phyloP scores from a whole-genome alignment of 53 echinoderm and acorn worm species.

The Echinometra lucunter region DNA sequence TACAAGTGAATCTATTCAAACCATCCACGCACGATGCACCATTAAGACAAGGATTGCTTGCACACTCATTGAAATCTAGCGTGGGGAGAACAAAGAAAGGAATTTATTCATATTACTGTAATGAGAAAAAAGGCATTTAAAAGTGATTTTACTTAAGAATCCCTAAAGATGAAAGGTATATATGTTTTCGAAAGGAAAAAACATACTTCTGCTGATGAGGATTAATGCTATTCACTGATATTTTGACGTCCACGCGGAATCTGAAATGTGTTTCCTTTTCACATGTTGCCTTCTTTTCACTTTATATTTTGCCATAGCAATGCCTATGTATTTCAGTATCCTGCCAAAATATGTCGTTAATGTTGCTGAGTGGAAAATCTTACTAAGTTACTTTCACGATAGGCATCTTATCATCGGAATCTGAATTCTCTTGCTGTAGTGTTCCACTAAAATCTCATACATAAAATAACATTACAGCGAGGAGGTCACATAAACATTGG shows the following conservation, averaged over 20 bases:
- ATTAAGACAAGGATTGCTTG: constrained; percentile 84
- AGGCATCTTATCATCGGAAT: background rate
- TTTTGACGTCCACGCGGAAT: background rate
- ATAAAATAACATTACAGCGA: background rate
- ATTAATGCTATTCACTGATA: background rate
- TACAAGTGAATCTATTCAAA: constrained; percentile 75
- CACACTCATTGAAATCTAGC: constrained; percentile 86
- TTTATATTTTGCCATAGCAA: background rate
- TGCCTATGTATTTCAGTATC: too few species aligned
- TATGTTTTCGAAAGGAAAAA: background rate
- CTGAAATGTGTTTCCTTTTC: background rate
- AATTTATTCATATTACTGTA: background rate
- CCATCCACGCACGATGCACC: constrained; percentile 73
- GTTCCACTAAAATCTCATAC: background rate
- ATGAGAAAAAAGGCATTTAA: too few species aligned
- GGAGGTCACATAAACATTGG: background rate
- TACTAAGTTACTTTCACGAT: background rate
- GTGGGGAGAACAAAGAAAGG: background rate
- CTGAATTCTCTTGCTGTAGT: background rate
- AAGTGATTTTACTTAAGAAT: background rate
- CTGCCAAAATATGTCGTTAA: too few species aligned
- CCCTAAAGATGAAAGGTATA: background rate
- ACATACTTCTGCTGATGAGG: background rate
- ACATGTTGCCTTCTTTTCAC: background rate
- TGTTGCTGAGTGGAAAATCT: background rate